phyloP scores from a whole-genome alignment of 2,888 invertebrate species.

The Tubulanus polymorphus region DNA sequence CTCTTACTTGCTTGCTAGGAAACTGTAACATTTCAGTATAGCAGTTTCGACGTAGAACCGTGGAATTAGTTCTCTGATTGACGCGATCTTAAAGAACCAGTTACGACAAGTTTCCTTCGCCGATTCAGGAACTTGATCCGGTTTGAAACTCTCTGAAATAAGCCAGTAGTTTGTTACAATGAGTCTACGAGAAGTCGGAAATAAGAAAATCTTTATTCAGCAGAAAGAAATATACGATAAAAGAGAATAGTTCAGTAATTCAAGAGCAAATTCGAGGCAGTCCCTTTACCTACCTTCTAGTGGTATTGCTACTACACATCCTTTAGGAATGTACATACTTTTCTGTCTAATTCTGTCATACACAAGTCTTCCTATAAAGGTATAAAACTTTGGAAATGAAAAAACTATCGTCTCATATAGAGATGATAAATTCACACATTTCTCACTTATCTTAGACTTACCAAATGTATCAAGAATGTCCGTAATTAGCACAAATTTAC shows the following conservation, averaged over 20 bases:
- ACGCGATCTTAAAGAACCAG: conserved; percentile 99
- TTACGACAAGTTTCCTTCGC: conserved; percentile 96
- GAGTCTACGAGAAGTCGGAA: too few relatives aligned
- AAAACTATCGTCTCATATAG: background rate
- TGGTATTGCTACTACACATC: conserved; percentile 43
- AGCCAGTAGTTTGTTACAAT: too few relatives aligned
- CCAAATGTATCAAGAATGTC: conserved; percentile 91
- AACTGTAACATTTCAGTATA: conserved; percentile 82
- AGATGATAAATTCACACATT: background rate
- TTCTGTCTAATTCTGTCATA: conserved; percentile 47
- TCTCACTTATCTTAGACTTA: conserved; percentile 57
- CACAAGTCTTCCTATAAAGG: conserved; percentile 40
- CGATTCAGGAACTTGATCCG: conserved; percentile 67
- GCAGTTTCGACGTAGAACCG: conserved; percentile 88
- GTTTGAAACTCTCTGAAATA: conserved; percentile 71
- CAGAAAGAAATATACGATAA: background rate
- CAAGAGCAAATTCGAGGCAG: conserved; percentile 57
- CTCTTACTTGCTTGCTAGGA: conserved; percentile 66
- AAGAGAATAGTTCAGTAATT: background rate
- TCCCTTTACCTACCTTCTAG: conserved; percentile 41
- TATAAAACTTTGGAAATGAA: background rate
- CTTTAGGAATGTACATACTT: conserved; percentile 57
- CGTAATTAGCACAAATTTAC: conserved; percentile 93
- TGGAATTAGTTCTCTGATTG: conserved; percentile 90
- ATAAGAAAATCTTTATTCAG: too few relatives aligned